Percentiles rank a stretch among this genome's conserved stretches.
phyloP scores from a whole-genome alignment of 2,888 invertebrate species.

The Seira sanloemensis region DNA sequence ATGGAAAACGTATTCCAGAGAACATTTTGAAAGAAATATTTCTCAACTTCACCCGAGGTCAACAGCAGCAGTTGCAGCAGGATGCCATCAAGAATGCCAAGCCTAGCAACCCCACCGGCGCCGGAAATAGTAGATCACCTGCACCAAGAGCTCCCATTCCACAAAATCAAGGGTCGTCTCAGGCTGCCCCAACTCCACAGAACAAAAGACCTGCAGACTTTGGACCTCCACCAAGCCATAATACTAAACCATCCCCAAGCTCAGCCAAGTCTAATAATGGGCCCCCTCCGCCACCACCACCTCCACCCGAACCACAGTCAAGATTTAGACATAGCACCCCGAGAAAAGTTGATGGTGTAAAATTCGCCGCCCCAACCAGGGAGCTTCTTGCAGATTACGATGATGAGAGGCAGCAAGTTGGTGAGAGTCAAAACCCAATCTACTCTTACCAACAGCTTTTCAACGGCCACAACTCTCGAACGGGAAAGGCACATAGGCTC shows the following conservation, averaged over 20 bases:
- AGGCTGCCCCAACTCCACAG: background rate
- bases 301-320: constrained; percentile 49
- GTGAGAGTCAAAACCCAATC: constrained; percentile 70
- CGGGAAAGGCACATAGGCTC: constrained; percentile 19
- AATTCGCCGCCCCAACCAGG: constrained; percentile 67
- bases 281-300: constrained; percentile 41
- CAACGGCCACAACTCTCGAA: constrained; percentile 29
- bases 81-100: constrained; percentile 33
- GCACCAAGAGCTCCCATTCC: constrained; percentile 38
- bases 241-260: background rate
- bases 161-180: constrained; percentile 22
- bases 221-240: constrained; percentile 12
- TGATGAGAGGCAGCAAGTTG: constrained; percentile 68
- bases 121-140: constrained; percentile 25
- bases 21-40: constrained; percentile 53
- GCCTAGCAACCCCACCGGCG: constrained; percentile 46
- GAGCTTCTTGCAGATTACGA: constrained; percentile 58
- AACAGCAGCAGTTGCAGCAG: constrained; percentile 36
- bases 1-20: constrained; percentile 55
- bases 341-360: constrained; percentile 69
- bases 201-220: constrained; percentile 43
- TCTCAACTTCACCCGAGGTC: constrained; percentile 46
- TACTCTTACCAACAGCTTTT: constrained; percentile 60
- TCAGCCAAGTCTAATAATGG: background rate
- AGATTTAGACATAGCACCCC: constrained; percentile 73